These are phyloP conservation scores for Cololabis saira DNA, from an alignment of 2,113 vertebrate genomes.

Conservation along the genomic window DNA sequence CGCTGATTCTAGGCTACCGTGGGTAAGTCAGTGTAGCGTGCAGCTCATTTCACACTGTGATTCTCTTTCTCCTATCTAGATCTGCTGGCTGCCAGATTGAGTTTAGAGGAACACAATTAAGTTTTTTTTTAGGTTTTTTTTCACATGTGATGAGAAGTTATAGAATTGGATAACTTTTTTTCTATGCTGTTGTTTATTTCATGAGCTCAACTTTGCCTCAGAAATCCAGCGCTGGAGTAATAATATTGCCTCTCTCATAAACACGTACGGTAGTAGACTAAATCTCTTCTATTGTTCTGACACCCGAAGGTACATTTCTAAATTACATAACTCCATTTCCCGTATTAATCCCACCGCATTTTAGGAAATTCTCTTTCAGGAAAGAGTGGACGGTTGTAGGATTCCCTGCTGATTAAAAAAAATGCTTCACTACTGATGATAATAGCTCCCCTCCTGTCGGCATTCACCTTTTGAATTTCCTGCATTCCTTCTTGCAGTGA, in stretches of 20 bases:
- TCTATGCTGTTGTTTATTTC: slow-evolving; percentile 32
- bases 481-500: slow-evolving; percentile 44
- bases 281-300: no score
- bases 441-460: slow-evolving; percentile 58
- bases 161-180: slow-evolving; percentile 51
- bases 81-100: slow-evolving; percentile 68
- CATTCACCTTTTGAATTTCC: slow-evolving; percentile 57
- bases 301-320: no score
- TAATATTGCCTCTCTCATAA: no score
- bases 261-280: no score
- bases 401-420: background rate
- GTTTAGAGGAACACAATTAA: slow-evolving; percentile 68
- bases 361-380: slow-evolving; percentile 13
- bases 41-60: slow-evolving; percentile 74
- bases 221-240: slow-evolving; percentile 31
- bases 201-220: slow-evolving; percentile 25
- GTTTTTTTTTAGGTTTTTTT: slow-evolving; percentile 66
- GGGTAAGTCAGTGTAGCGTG: slow-evolving; percentile 57
- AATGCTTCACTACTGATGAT: slow-evolving; percentile 30
- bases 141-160: slow-evolving; percentile 62
- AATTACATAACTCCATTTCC: no score
- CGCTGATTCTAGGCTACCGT: slow-evolving; percentile 48
- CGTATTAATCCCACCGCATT: background rate
- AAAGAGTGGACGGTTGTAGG: background rate
- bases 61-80: slow-evolving; percentile 67